phyloP scores from a whole-genome alignment of 23 tunicate species.

The Phallusia fumigata region DNA sequence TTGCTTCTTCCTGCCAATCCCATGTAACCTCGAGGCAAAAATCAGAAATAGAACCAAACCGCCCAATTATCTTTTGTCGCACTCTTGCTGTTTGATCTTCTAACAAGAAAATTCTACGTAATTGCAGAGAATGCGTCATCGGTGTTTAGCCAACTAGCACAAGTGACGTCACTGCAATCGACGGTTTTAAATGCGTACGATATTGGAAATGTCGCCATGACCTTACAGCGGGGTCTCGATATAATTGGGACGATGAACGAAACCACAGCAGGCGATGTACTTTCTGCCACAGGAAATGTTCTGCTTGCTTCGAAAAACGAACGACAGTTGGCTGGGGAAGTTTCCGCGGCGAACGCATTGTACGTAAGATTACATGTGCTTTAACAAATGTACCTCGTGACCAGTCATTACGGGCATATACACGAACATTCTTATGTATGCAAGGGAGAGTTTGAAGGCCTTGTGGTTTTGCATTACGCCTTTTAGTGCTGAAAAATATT shows the following conservation, averaged over 20 bases:
- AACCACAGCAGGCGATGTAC: constrained; percentile 7
- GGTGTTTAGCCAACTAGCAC: constrained; percentile 14
- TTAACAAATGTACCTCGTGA: too few species aligned
- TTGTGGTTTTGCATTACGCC: too few species aligned
- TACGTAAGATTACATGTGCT: too few species aligned
- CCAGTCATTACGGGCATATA: too few species aligned
- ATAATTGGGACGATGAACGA: constrained; percentile 13
- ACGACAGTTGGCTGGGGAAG: constrained; percentile 20
- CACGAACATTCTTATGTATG: too few species aligned
- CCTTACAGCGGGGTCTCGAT: constrained; percentile 9
- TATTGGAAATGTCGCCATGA: constrained; percentile 12
- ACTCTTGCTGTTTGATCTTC: neutral
- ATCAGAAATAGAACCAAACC: too few species aligned
- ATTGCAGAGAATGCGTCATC: constrained; percentile 34
- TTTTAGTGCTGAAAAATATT: too few species aligned
- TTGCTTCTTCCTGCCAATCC: too few species aligned
- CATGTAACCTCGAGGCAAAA: too few species aligned
- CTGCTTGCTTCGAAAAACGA: constrained; percentile 21
- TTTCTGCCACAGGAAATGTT: constrained; percentile 22
- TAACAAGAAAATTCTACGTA: neutral
- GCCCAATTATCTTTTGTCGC: too few species aligned
- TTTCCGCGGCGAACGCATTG: constrained; percentile 30
- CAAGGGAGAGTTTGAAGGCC: too few species aligned
- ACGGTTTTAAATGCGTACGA: constrained; percentile 31
- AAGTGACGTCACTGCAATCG: constrained; percentile 13